Conservation (phyloP, 2,113 vertebrate genomes). For the Anas platyrhynchos region DNA sequence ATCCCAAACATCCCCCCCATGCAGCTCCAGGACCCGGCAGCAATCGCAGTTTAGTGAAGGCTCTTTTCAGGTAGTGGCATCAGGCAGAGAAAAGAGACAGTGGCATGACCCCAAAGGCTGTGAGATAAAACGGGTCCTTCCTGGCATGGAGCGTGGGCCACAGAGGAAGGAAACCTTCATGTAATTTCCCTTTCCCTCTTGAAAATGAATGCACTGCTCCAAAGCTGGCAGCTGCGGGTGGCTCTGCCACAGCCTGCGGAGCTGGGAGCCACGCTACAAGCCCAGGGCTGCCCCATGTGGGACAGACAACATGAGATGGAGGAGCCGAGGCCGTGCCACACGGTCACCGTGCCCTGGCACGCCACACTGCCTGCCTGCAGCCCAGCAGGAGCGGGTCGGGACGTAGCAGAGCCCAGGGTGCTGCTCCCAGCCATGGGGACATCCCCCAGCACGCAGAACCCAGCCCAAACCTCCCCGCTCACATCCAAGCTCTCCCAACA, state of each 20-base stretch:
- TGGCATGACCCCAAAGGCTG: neutral
- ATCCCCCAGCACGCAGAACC: neutral
- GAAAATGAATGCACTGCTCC: neutral
- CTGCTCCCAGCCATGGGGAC: neutral
- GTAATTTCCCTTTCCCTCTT: constrained; percentile 10
- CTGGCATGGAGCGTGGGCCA: neutral
- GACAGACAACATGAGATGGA: neutral
- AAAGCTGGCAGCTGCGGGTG: neutral
- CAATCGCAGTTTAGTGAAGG: rapidly evolving
- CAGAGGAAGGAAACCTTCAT: constrained; percentile 18
- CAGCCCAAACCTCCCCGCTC: neutral
- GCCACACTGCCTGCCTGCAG: neutral
- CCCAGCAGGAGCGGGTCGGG: neutral
- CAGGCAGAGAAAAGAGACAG: neutral
- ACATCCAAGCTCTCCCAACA: neutral
- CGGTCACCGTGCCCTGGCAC: neutral
- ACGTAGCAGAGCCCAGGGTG: neutral
- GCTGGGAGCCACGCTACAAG: neutral
- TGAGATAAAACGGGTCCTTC: constrained; percentile 6
- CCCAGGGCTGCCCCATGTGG: neutral
- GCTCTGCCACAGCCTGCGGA: rapidly evolving
- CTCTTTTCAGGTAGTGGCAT: neutral
- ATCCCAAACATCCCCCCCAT: neutral
- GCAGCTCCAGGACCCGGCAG: neutral
- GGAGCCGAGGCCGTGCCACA: neutral